Evolutionary conservation across 2,113 vertebrate genomes (phyloP).

Genomic region (Formicarius rufipectus): DNA sequence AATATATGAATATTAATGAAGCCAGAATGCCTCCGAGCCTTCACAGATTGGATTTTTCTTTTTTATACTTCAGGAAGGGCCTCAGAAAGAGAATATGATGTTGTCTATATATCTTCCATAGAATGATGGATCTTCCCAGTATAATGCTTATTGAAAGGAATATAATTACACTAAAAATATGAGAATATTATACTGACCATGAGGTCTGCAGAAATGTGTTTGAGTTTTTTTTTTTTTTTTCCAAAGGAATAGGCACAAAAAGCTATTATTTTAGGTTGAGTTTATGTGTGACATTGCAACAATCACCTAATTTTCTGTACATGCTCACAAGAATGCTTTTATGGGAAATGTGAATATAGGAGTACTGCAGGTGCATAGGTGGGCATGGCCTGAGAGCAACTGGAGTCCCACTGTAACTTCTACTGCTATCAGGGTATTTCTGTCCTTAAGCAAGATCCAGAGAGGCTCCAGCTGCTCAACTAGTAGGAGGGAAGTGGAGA

Average conservation of each 20-base stretch:
- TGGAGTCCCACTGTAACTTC: not conserved
- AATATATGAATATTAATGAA: not conserved
- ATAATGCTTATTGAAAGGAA: not conserved
- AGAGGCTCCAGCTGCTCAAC: not conserved
- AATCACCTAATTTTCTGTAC: not conserved
- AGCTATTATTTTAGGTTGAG: not conserved
- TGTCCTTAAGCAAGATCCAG: not conserved
- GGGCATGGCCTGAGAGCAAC: not conserved
- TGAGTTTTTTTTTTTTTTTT: not conserved
- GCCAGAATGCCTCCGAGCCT: not conserved
- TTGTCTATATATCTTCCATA: not conserved
- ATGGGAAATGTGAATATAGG: accelerated
- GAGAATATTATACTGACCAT: not conserved
- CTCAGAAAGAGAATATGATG: not conserved
- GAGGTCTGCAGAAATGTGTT: not conserved
- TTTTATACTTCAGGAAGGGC: not conserved
- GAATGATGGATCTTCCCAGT: not conserved
- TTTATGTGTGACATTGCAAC: not conserved
- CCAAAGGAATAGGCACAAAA: not conserved
- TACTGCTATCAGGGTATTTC: not conserved
- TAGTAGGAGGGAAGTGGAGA: not conserved
- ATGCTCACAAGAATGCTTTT: accelerated
- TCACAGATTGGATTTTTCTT: not conserved
- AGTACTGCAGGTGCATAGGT: not conserved
- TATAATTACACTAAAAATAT: conserved; percentile 1